Conservation (phyloP, 2,797 vertebrate genomes). For the Poecilia gillii region DNA sequence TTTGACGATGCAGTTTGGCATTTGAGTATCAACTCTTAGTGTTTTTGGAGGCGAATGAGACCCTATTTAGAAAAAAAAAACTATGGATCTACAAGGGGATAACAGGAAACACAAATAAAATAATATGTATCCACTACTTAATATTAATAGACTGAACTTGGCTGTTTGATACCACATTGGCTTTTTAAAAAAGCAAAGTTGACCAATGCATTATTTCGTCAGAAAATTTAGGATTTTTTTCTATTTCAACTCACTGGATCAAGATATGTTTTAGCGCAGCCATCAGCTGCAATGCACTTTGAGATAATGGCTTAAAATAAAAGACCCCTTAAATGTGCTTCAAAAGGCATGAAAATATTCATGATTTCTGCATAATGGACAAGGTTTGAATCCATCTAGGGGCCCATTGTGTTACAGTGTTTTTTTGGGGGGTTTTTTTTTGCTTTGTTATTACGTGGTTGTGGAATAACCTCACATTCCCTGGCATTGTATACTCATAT, state of each 20-base stretch:
- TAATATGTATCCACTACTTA: neutral
- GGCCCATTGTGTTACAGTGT: conserved; percentile 14
- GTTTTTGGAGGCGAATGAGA: neutral
- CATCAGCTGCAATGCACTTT: neutral
- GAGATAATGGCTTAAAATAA: neutral
- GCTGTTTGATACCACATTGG: neutral
- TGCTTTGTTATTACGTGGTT: conserved; percentile 7
- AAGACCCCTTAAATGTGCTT: neutral
- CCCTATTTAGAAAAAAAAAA: neutral
- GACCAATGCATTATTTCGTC: neutral
- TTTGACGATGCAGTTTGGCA: neutral
- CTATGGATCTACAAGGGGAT: neutral
- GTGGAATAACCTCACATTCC: conserved; percentile 7
- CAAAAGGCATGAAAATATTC: conserved; percentile 1
- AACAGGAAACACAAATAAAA: neutral
- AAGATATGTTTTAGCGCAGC: neutral
- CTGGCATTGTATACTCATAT: conserved; percentile 15
- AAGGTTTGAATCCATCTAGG: neutral
- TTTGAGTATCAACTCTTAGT: neutral
- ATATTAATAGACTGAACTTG: neutral
- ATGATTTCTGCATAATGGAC: neutral
- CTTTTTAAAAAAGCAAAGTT: neutral
- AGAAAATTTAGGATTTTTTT: neutral
- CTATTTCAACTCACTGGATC: neutral
- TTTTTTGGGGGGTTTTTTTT: conserved; percentile 12